phyloP scores from a whole-genome alignment of 2,797 vertebrate genomes.

The Simalia tracyae region DNA sequence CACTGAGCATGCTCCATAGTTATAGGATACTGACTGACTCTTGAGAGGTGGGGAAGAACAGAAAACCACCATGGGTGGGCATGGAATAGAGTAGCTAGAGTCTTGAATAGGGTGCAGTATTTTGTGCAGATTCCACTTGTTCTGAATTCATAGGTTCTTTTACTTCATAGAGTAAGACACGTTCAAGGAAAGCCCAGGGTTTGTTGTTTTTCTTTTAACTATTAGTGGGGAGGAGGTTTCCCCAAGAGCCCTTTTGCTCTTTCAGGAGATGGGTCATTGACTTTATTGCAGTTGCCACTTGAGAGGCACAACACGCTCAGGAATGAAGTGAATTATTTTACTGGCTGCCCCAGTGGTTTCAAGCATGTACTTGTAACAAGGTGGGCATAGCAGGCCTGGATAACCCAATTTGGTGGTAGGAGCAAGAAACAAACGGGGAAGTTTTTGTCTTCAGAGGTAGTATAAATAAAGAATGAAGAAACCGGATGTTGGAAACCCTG shows the following conservation, averaged over 20 bases:
- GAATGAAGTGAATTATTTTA: constrained; percentile 16
- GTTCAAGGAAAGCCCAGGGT: not conserved
- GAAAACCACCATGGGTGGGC: not conserved
- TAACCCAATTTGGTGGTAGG: too few species aligned
- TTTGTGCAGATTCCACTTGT: not conserved
- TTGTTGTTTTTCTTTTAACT: constrained; percentile 6
- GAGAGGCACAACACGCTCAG: constrained; percentile 43
- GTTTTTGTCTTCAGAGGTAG: not conserved
- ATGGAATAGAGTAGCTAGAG: not conserved
- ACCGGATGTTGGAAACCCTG: not conserved
- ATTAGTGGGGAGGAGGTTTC: not conserved
- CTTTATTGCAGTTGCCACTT: constrained; percentile 40
- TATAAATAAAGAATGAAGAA: not conserved
- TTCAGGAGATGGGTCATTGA: constrained; percentile 51
- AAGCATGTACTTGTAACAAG: not conserved
- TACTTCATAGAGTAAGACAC: not conserved
- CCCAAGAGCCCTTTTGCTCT: constrained; percentile 9
- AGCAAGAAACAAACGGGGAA: not conserved
- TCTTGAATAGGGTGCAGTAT: not conserved
- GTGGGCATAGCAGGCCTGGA: not conserved
- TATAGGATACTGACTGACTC: not conserved
- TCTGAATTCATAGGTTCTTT: not conserved
- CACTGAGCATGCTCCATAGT: not conserved
- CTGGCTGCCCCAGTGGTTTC: constrained; percentile 15
- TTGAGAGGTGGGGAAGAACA: too few species aligned